These are phyloP conservation scores for Theretra japonica DNA, from an alignment of 2,888 invertebrate genomes.

Conservation along the genomic window DNA sequence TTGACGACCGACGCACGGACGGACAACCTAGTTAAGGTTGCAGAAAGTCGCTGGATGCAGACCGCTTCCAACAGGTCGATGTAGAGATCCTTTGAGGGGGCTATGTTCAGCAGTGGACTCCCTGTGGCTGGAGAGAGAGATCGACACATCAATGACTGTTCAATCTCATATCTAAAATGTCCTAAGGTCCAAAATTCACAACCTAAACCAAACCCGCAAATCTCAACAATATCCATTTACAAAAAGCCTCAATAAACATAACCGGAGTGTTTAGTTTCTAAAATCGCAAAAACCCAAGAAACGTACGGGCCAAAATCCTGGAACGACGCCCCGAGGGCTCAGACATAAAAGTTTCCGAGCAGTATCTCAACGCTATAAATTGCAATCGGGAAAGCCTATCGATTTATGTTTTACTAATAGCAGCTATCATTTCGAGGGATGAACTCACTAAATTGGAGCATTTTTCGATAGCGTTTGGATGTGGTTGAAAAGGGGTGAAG, in stretches of 20 bases:
- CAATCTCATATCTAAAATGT: too few species aligned
- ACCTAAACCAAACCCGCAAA: not conserved
- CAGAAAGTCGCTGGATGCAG: too few species aligned
- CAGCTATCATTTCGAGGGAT: conserved; percentile 36
- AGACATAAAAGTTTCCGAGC: conserved; percentile 40
- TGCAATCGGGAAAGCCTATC: conserved; percentile 51
- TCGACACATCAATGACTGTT: too few species aligned
- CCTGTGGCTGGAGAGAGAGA: too few species aligned
- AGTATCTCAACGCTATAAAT: conserved; percentile 54
- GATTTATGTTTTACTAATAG: conserved; percentile 55
- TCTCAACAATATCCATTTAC: not conserved
- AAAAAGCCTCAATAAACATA: not conserved
- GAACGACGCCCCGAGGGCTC: conserved; percentile 38
- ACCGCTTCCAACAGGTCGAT: too few species aligned
- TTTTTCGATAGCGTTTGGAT: conserved; percentile 24
- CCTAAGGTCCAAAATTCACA: not conserved
- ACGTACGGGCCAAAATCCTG: not conserved
- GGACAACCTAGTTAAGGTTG: too few species aligned
- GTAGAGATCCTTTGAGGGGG: too few species aligned
- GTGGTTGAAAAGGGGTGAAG: not conserved
- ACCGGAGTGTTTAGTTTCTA: not conserved
- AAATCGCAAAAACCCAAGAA: not conserved
- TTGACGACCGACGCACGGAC: too few species aligned
- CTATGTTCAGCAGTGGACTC: too few species aligned
- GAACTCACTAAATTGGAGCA: conserved; percentile 25